A percentile compares a stretch with the other conserved stretches of the same genome.
Evolutionary conservation across 2,113 vertebrate genomes (phyloP).

Genomic region (Alces alces): DNA sequence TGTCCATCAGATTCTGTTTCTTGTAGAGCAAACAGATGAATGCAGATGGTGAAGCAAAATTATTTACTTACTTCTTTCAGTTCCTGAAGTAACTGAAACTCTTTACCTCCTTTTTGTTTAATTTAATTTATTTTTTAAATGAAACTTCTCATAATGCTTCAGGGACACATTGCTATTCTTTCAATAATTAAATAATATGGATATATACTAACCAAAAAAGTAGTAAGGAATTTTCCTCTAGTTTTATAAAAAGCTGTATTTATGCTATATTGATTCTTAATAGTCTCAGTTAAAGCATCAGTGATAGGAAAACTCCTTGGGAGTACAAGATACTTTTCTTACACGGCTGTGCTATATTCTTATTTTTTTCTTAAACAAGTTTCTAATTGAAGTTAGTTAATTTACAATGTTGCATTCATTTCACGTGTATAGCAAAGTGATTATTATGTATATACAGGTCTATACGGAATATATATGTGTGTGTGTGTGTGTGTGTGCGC

Average conservation of each 20-base stretch:
- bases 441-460: background rate
- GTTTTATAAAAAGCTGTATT: background rate
- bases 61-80: constrained; percentile 35
- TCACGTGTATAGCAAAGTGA: background rate
- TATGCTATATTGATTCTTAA: background rate
- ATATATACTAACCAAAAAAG: background rate
- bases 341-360: background rate
- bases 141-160: background rate
- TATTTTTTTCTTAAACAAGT: background rate
- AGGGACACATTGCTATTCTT: background rate
- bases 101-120: background rate
- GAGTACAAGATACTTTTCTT: background rate
- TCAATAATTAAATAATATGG: background rate
- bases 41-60: constrained; percentile 46
- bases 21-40: background rate
- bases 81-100: constrained; percentile 18
- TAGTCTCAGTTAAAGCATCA: background rate
- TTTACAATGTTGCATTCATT: background rate
- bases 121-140: background rate
- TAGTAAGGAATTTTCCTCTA: background rate
- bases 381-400: background rate
- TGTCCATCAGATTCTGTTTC: constrained; percentile 59
- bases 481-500: too few species aligned
- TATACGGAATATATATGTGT: background rate
- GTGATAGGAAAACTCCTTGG: background rate